These are phyloP conservation scores for Holacanthus passer DNA, from an alignment of 2,113 vertebrate species.

Conservation along the genomic window DNA sequence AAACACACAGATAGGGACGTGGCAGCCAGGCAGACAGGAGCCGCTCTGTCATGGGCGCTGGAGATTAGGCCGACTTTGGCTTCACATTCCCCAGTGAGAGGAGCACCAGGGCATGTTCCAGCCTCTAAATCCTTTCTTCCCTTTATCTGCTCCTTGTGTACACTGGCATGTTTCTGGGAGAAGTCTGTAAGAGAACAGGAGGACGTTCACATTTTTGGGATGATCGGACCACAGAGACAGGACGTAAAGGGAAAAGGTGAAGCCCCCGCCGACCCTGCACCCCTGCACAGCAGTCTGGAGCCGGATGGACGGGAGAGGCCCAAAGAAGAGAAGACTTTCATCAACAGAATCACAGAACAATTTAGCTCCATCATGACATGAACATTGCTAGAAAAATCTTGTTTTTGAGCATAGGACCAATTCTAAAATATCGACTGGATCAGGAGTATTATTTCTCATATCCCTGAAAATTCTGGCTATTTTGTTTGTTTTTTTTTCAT, in stretches of 20 bases:
- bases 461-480: no score
- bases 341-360: not conserved
- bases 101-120: slow-evolving; percentile 52
- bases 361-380: not conserved
- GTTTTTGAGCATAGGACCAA: no score
- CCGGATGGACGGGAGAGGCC: no score
- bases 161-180: slow-evolving; percentile 32
- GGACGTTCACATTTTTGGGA: slow-evolving; percentile 25
- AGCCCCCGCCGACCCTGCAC: not conserved
- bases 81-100: slow-evolving; percentile 88
- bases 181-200: slow-evolving; percentile 15
- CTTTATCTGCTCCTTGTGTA: slow-evolving; percentile 32
- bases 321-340: not conserved
- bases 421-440: no score
- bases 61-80: slow-evolving; percentile 92
- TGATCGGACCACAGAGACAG: not conserved
- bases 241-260: not conserved
- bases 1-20: slow-evolving; percentile 90
- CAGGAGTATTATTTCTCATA: no score
- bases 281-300: not conserved
- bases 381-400: no score
- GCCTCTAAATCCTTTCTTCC: slow-evolving; percentile 29
- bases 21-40: slow-evolving; percentile 91
- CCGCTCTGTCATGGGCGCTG: slow-evolving; percentile 85
- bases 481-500: no score